Base-by-base conservation (phyloP, 2,113 vertebrate species). In the Campylomormyrus tamandua region DNA sequence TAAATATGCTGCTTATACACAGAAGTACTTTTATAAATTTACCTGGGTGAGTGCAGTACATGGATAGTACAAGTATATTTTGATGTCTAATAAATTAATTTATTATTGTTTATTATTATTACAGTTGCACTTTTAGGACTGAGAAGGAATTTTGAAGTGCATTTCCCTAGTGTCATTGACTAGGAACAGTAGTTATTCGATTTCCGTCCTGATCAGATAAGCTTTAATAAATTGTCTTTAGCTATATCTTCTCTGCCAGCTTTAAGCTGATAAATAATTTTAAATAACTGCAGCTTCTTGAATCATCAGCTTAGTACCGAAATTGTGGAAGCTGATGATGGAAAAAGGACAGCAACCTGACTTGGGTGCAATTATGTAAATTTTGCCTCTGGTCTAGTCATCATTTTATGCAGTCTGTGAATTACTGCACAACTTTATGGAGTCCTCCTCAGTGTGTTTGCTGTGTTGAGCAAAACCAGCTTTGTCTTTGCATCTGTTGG, bases 321-420 rank as follows among this genome's bases (percentile, higher is more conserved):
- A 83, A 42, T 45, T 42, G 80, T 24, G 5, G 35, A 83, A 39
- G 80, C 42, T 83, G 80, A 9, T 42, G 17, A 83, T 45, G 42
- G 42, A 46, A 42, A 83, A 21, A 24, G 13, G 80, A 46, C 80
- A 83, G 80, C 15, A 35, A 42, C 8, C 8, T 83, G 42, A 83
- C 80, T 83, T 83, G 21, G 42, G 80, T 83, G 80, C 35, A 46
- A 42, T 83, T 46, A 24, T 83, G 80, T 83, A 42, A 83, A 83
- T 45, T 83, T 83, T 21, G 15, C 19, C 39, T 83, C 42, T 46
- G 6, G 39, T 3, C 27, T 24, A 24, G 42, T 83, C 80, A 19
- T 83, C 42, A 24, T 83, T 83, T 83, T 83, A 83, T 83, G 39
- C 42, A 83, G 21, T 83, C 45, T 83, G 80, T 45, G 80, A 83